Evolutionary conservation across 1,140 invertebrate genomes (phyloP).

Genomic region (Eurosta solidaginis): DNA sequence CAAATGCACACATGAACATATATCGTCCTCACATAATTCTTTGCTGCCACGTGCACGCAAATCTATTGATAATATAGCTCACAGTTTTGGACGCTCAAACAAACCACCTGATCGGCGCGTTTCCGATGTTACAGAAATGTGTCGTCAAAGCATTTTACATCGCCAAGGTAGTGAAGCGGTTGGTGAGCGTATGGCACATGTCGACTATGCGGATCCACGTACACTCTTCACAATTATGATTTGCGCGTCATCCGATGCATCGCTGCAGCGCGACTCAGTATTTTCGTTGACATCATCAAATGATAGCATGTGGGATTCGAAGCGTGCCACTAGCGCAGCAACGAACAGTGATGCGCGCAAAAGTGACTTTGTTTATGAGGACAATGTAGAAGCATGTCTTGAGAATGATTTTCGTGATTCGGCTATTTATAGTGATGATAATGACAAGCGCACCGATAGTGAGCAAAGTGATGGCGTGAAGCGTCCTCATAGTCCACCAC

Average conservation of each 20-base stretch:
- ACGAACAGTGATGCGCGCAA: not conserved
- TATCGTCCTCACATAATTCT: conserved; percentile 48
- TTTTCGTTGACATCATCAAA: conserved; percentile 69
- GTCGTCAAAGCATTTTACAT: conserved; percentile 63
- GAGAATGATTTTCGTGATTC: conserved; percentile 76
- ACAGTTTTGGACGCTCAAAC: conserved; percentile 47
- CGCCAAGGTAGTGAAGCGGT: conserved; percentile 81
- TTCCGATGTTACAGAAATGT: conserved; percentile 56
- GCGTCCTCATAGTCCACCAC: conserved; percentile 43
- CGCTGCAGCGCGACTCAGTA: conserved; percentile 64
- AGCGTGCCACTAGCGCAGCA: conserved; percentile 30
- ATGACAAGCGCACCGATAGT: conserved; percentile 60
- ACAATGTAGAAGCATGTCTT: conserved; percentile 53
- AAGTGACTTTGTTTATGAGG: conserved; percentile 51
- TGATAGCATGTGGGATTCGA: conserved; percentile 61
- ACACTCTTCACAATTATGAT: conserved; percentile 64
- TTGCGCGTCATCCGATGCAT: conserved; percentile 55
- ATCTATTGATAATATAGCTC: conserved; percentile 47
- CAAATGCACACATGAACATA: conserved; percentile 34
- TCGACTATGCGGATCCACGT: conserved; percentile 82
- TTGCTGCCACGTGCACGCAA: conserved; percentile 48
- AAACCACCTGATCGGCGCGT: conserved; percentile 53
- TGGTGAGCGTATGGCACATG: conserved; percentile 83
- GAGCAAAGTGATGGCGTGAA: conserved; percentile 36
- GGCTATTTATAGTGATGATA: conserved; percentile 80